These are phyloP conservation scores for Agrochola lychnidis DNA, from an alignment of 2,888 invertebrate species.

Conservation along the genomic window DNA sequence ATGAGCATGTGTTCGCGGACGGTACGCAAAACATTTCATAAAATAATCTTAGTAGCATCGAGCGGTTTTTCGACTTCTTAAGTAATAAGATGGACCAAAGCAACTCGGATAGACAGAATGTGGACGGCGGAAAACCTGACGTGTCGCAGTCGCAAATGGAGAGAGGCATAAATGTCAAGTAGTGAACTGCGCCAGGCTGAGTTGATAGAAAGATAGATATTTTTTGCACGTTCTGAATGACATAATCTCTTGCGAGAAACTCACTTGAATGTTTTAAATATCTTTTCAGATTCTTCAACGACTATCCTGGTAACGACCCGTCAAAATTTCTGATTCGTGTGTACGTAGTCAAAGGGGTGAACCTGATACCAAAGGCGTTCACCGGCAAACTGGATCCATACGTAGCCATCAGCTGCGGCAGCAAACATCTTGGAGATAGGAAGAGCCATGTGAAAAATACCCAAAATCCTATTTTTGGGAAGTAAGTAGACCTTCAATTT, in stretches of 20 bases:
- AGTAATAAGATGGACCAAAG: not conserved
- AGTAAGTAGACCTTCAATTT: slow-evolving; percentile 80
- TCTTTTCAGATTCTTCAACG: slow-evolving; percentile 87
- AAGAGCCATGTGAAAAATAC: slow-evolving; percentile 93
- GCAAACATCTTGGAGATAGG: slow-evolving; percentile 91
- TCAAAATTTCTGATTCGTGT: slow-evolving; percentile 93
- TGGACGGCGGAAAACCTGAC: too few species aligned
- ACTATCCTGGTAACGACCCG: slow-evolving; percentile 91
- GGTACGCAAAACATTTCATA: not conserved
- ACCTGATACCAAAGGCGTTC: slow-evolving; percentile 93
- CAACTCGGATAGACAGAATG: not conserved
- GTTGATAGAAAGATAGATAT: not conserved
- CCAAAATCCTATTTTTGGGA: slow-evolving; percentile 96
- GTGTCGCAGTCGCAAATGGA: not conserved
- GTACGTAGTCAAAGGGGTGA: slow-evolving; percentile 94
- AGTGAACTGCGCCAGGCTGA: too few species aligned
- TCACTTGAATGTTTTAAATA: not conserved
- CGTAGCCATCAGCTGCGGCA: slow-evolving; percentile 92
- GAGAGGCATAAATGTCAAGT: not conserved
- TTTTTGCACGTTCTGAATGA: not conserved
- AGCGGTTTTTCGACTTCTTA: not conserved
- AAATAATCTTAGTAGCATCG: too few species aligned
- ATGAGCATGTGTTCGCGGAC: not conserved
- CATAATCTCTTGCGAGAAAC: not conserved
- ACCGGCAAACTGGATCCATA: slow-evolving; percentile 95